phyloP scores from a whole-genome alignment of 2,888 invertebrate species.

The Heliconius charithonia region DNA sequence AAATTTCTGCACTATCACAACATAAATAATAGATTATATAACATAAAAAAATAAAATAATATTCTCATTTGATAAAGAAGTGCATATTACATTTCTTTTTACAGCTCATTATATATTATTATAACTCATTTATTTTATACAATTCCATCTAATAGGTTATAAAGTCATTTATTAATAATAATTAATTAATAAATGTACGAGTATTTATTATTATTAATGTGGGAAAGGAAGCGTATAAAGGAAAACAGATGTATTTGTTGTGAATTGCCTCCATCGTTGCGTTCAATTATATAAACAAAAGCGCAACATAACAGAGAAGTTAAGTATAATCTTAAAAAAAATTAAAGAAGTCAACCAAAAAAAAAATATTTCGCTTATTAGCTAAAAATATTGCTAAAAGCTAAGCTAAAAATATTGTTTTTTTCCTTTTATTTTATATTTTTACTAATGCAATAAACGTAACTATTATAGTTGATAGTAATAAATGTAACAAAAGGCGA shows the following conservation, averaged over 20 bases:
- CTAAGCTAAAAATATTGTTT: no score
- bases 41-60: neutral
- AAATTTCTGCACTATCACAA: neutral
- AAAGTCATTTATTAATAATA: conserved; percentile 7
- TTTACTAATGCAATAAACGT: no score
- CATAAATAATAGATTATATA: neutral
- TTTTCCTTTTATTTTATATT: no score
- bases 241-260: conserved; percentile 64
- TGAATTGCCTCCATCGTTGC: conserved; percentile 52
- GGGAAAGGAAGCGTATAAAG: conserved; percentile 73
- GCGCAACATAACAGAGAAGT: conserved; percentile 8
- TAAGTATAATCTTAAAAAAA: neutral
- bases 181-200: conserved; percentile 1
- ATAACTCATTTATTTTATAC: neutral
- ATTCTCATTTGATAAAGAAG: neutral
- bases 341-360: neutral
- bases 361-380: neutral
- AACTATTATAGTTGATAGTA: no score
- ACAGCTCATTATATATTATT: neutral
- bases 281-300: conserved; percentile 17
- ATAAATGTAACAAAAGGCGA: no score
- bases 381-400: no score
- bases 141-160: neutral
- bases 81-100: neutral
- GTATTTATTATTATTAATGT: conserved; percentile 48